phyloP scores from a whole-genome alignment of 2,113 vertebrate species.

The Chinchilla lanigera region DNA sequence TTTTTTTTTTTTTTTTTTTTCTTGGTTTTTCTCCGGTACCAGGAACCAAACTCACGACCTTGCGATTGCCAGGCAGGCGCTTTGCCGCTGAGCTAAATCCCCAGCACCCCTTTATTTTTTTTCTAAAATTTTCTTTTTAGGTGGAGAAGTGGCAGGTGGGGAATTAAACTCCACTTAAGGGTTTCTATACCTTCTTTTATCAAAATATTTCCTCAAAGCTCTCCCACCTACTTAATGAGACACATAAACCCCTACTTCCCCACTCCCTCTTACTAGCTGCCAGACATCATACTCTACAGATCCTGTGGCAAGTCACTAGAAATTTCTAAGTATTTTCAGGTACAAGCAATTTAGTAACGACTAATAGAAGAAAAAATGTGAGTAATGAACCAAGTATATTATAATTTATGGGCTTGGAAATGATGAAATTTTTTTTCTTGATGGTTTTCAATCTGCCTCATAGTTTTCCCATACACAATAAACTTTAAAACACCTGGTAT shows the following conservation, averaged over 20 bases:
- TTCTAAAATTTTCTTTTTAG: constrained; percentile 31
- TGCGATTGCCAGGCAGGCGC: no score
- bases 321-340: constrained; percentile 25
- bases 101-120: no score
- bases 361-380: not conserved
- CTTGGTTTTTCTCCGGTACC: no score
- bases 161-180: constrained; percentile 1
- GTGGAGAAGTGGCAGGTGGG: not conserved
- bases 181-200: not conserved
- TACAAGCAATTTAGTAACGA: constrained; percentile 11
- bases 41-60: no score
- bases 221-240: not conserved
- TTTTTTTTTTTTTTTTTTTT: no score
- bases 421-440: not conserved
- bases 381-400: not conserved
- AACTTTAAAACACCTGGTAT: not conserved
- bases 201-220: constrained; percentile 10
- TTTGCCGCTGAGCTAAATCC: no score
- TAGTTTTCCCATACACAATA: constrained; percentile 1
- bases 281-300: not conserved
- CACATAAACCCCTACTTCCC: not conserved
- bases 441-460: not conserved
- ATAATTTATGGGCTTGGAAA: constrained; percentile 4
- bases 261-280: not conserved
- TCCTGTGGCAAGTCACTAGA: constrained; percentile 15